Conservation (phyloP, 2,797 vertebrate genomes). For the Chelon auratus region DNA sequence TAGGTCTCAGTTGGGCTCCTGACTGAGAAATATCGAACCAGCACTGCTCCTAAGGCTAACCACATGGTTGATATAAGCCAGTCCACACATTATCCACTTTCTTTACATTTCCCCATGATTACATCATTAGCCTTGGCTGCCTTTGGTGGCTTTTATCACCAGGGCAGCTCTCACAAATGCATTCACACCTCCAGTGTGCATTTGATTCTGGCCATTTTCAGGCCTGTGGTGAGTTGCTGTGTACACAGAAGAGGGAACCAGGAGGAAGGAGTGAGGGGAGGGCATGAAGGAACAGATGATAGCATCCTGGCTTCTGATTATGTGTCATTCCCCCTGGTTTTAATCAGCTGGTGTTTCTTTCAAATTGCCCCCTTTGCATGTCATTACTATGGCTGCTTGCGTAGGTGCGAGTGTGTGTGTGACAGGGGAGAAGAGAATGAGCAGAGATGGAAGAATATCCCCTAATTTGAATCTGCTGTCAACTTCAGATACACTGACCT, state of each 20-base stretch:
- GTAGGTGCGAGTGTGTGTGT: constrained; percentile 37
- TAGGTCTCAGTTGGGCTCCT: constrained; percentile 24
- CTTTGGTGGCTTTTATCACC: constrained; percentile 26
- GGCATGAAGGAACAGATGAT: constrained; percentile 60
- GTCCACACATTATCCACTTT: constrained; percentile 34
- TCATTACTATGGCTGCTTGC: constrained; percentile 47
- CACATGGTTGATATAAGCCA: constrained; percentile 30
- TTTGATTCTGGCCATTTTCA: constrained; percentile 40
- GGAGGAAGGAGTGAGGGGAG: constrained; percentile 15
- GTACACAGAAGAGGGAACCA: constrained; percentile 9
- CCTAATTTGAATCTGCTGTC: constrained; percentile 29
- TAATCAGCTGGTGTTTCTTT: constrained; percentile 70
- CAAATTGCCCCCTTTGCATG: constrained; percentile 67
- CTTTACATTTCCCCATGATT: constrained; percentile 67
- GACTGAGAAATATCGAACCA: constrained; percentile 23
- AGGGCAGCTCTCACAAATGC: constrained; percentile 29
- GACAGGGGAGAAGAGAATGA: constrained; percentile 17
- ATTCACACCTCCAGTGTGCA: constrained; percentile 29
- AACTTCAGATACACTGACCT: constrained; percentile 33
- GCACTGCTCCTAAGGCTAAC: constrained; percentile 4
- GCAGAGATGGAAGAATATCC: constrained; percentile 34
- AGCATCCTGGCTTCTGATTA: constrained; percentile 61
- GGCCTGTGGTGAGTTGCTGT: constrained; percentile 32
- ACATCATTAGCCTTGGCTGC: constrained; percentile 40
- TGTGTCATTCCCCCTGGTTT: constrained; percentile 59